Percentiles rank a stretch among this genome's conserved stretches.
phyloP scores from a whole-genome alignment of 2,113 vertebrate species.

The Naja naja region DNA sequence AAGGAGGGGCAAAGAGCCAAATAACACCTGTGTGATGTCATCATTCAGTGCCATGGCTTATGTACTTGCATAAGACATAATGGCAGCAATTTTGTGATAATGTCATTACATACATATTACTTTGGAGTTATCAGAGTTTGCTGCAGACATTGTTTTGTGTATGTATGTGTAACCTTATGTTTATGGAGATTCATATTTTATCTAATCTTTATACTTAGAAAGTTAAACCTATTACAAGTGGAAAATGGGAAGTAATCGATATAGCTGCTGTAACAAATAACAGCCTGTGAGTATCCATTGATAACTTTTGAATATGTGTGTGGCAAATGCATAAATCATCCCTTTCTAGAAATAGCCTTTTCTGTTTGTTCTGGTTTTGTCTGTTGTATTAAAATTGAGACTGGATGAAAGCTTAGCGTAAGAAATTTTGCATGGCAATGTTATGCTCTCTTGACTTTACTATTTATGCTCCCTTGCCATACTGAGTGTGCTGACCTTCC shows the following conservation, averaged over 20 bases:
- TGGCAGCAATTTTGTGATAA: neutral
- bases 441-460: neutral
- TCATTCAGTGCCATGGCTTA: neutral
- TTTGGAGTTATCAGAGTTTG: neutral
- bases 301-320: slow-evolving; percentile 5
- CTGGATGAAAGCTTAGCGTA: neutral
- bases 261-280: slow-evolving; percentile 67
- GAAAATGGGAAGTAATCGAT: slow-evolving; percentile 76
- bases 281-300: slow-evolving; percentile 71
- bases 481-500: neutral
- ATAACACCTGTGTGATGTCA: neutral
- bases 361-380: neutral
- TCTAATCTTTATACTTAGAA: slow-evolving; percentile 3
- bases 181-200: neutral
- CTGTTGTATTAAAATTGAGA: neutral
- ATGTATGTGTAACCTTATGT: slow-evolving; percentile 5
- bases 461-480: neutral
- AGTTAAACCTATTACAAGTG: slow-evolving; percentile 62
- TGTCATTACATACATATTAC: neutral
- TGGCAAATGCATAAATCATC: neutral
- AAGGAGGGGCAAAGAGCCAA: neutral
- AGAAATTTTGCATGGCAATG: neutral
- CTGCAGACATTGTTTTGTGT: neutral
- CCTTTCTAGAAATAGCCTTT: neutral
- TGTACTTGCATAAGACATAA: neutral